These are phyloP conservation scores for Setophaga kirtlandii DNA, from an alignment of 2,113 vertebrate genomes.

Conservation along the genomic window DNA sequence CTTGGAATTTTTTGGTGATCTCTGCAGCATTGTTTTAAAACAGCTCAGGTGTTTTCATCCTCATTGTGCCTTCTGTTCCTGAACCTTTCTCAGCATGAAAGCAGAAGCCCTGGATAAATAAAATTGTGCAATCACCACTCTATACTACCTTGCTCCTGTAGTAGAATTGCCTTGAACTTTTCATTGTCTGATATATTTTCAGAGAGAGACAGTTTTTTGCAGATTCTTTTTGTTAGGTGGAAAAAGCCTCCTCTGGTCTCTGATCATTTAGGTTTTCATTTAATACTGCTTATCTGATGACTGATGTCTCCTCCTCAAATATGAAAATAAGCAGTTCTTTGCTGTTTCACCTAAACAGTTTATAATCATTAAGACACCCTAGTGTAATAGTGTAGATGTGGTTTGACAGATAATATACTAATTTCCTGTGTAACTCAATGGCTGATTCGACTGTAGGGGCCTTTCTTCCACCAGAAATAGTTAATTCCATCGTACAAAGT, in stretches of 20 bases:
- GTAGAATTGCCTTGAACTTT: neutral
- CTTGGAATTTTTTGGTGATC: fast-evolving
- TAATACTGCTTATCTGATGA: neutral
- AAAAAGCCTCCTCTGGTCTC: neutral
- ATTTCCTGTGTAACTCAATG: neutral
- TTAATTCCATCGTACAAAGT: neutral
- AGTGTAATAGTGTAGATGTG: neutral
- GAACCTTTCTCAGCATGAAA: neutral
- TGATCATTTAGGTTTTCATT: neutral
- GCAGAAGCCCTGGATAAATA: neutral
- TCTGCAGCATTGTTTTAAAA: neutral
- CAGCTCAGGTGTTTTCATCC: neutral
- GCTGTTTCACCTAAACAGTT: neutral
- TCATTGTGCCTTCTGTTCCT: neutral
- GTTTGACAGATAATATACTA: neutral
- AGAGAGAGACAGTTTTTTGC: neutral
- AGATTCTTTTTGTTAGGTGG: neutral
- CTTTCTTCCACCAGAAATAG: neutral
- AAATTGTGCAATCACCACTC: neutral
- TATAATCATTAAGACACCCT: neutral
- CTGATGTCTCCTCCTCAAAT: neutral
- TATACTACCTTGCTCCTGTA: neutral
- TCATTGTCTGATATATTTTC: neutral
- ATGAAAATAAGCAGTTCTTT: neutral
- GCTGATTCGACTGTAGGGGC: neutral